These are phyloP conservation scores for Lordiphosa collinella DNA, from an alignment of 1,140 invertebrate species.

Conservation along the genomic window DNA sequence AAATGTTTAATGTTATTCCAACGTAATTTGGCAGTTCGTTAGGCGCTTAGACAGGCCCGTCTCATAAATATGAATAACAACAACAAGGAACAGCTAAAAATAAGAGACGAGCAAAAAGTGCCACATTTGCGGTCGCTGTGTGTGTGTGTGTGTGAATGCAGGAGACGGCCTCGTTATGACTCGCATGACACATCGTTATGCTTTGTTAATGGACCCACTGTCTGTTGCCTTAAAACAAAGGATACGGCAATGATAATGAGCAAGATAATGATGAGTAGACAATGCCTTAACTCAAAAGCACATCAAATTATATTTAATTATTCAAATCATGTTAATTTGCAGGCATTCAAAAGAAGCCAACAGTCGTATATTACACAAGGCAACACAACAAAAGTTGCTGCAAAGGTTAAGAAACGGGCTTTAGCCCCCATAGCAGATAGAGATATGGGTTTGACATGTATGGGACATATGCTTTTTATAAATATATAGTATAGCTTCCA, in stretches of 20 bases:
- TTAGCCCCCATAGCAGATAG: no score
- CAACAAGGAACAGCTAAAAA: conserved; percentile 10
- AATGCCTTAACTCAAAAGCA: conserved; percentile 43
- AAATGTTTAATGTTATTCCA: conserved; percentile 75
- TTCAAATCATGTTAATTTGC: conserved; percentile 72
- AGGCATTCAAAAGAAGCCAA: conserved; percentile 48
- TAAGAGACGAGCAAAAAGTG: conserved; percentile 32
- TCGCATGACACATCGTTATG: conserved; percentile 74
- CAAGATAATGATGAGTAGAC: conserved; percentile 4
- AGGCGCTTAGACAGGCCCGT: conserved; percentile 29
- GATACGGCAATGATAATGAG: not conserved
- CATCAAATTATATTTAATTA: conserved; percentile 74
- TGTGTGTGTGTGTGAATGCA: conserved; percentile 5
- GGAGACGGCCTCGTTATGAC: conserved; percentile 34
- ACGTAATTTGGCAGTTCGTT: conserved; percentile 76
- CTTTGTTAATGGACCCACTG: conserved; percentile 69
- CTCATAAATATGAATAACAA: conserved; percentile 68
- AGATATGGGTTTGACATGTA: no score
- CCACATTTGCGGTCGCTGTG: conserved; percentile 56
- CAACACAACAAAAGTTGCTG: not conserved
- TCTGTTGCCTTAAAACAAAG: conserved; percentile 33
- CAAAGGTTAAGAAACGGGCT: no score
- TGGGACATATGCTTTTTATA: no score
- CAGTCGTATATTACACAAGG: conserved; percentile 18
- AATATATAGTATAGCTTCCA: no score